Base-by-base conservation (phyloP, 2,113 vertebrate species). In the Chlamydotis undulata region DNA sequence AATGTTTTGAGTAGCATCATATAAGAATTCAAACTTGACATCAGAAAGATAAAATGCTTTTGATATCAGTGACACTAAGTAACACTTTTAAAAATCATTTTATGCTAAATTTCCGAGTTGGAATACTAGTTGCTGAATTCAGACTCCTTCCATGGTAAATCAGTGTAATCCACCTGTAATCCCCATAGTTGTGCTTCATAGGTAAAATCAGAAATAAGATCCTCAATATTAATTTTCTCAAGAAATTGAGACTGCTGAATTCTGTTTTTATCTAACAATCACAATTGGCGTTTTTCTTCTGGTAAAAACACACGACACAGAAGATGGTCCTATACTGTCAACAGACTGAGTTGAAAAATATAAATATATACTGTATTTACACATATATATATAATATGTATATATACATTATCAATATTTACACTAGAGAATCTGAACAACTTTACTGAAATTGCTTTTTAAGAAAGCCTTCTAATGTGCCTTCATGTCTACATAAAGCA, bases 301-400 rank as follows among this genome's bases (percentile, higher is more conserved):
- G 61, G 95, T 97, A 97, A 97, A 98, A 98, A 99, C 96, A 96
- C 98, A 98, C 95, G 95, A 97, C 98, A 98, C 97, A 98, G 97
- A 98, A 98, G 97, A 97, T 88, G 94, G 92, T 97, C 97, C 97
- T 96, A 98, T 98, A 97, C 97, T 96, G 96, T 98, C 98, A 98
- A 98, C 95, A 96, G 96, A 97, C 94, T 95, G 96, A 98, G 98
- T 98, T 98, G 98, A 99, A 99, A 99, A 99, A 99, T 99, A 99
- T 98, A 99, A 98, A 97, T 98, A 98, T 98, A 97, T 97, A 90
- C 89, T 92, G 82, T 81, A 87, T 98, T 96, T 97, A 39, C 97
- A 97, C 94, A 97, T 92, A 39, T 97, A 97, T 94, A 97, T 92
- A 98, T 96, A 97, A 83, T 95, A 56, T 96, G 80, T 97, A 90